A percentile compares a stretch with the other conserved stretches of the same genome.
Conservation (phyloP, 2,113 vertebrate genomes). For the Gasterosteus aculeatus region DNA sequence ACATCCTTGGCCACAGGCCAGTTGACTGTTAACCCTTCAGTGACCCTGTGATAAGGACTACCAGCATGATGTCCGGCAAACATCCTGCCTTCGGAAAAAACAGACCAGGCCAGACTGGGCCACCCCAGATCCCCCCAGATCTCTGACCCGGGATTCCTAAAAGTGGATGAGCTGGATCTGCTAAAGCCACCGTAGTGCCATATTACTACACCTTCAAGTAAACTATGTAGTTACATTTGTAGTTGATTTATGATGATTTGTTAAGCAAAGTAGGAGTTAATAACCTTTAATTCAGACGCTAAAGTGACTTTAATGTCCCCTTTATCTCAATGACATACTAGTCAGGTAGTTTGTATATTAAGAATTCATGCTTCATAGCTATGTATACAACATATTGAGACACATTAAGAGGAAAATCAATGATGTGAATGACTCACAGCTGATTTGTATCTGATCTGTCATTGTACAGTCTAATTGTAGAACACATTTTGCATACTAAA, state of each 20-base stretch:
- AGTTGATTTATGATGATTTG: neutral
- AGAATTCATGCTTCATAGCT: neutral
- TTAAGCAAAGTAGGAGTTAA: neutral
- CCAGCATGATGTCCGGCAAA: slow-evolving; percentile 71
- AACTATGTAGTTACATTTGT: neutral
- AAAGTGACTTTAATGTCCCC: neutral
- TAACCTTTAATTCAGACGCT: no score
- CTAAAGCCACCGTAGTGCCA: neutral
- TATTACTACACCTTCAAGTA: neutral
- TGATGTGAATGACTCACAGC: neutral
- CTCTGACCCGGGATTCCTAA: slow-evolving; percentile 14
- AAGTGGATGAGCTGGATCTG: slow-evolving; percentile 18
- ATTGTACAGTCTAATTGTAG: neutral
- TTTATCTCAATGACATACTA: neutral
- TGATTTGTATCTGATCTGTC: neutral
- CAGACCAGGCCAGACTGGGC: slow-evolving; percentile 29
- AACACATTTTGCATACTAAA: neutral
- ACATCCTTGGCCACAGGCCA: slow-evolving; percentile 57
- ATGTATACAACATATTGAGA: neutral
- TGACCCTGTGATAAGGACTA: slow-evolving; percentile 80
- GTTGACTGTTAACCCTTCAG: slow-evolving; percentile 69
- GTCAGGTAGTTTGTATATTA: neutral
- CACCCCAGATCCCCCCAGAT: slow-evolving; percentile 20
- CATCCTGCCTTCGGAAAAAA: slow-evolving; percentile 72
- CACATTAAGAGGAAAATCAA: neutral